Conservation (phyloP, 2,888 invertebrate species). For the Noctua janthina region DNA sequence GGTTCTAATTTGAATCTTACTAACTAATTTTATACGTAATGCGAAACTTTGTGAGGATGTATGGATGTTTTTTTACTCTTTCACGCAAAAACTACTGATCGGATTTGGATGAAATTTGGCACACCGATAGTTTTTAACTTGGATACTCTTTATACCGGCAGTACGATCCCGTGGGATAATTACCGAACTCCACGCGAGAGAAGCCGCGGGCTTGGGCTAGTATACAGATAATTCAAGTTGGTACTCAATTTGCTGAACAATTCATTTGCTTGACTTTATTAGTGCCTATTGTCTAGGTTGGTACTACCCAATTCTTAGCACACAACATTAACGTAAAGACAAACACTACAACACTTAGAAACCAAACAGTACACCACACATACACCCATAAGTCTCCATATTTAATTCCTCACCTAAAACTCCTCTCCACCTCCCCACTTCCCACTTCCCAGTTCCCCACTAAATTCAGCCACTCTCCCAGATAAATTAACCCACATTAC, state of each 20-base stretch:
- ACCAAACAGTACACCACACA: not conserved
- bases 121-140: no score
- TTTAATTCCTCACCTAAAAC: constrained; percentile 50
- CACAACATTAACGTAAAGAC: not conserved
- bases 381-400: constrained; percentile 32
- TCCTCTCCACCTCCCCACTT: constrained; percentile 33
- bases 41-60: no score
- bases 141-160: no score
- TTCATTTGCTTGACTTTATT: not conserved
- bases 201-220: no score
- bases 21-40: no score
- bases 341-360: not conserved
- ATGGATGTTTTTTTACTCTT: no score
- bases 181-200: no score
- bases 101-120: no score
- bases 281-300: not conserved
- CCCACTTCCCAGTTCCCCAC: constrained; percentile 51
- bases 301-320: not conserved
- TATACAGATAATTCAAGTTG: not conserved
- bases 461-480: constrained; percentile 67
- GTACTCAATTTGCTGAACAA: not conserved
- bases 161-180: no score
- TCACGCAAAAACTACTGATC: no score
- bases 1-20: not conserved
- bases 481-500: constrained; percentile 82